These are phyloP conservation scores for Terebella lapidaria DNA, from an alignment of 2,888 invertebrate species.

Conservation along the genomic window DNA sequence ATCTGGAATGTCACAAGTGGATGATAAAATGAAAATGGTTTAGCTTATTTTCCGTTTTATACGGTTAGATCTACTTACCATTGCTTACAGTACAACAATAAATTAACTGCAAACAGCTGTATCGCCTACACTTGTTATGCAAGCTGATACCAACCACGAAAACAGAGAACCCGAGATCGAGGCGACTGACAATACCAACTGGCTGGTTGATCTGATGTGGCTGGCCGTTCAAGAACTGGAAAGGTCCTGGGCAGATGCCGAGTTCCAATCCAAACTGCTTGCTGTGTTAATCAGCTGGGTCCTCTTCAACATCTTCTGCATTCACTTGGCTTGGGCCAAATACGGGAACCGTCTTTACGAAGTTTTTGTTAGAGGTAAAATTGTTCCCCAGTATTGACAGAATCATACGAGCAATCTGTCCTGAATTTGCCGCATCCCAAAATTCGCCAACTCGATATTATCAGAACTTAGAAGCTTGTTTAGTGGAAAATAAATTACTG, in stretches of 20 bases:
- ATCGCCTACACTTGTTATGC: not conserved
- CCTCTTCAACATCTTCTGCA: not conserved
- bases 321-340: not conserved
- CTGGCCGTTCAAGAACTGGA: not conserved
- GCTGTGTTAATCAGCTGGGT: not conserved
- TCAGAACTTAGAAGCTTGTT: no score
- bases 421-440: no score
- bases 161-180: no score
- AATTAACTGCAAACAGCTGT: no score
- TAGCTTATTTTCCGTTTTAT: no score
- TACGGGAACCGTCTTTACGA: not conserved
- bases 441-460: no score
- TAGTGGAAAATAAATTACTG: no score
- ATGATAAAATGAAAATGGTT: no score
- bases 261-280: not conserved
- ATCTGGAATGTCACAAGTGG: no score
- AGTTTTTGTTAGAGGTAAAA: not conserved
- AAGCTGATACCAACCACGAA: not conserved
- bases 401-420: no score
- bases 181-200: not conserved
- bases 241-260: not conserved
- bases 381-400: not conserved
- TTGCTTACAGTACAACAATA: no score
- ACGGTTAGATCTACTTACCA: no score
- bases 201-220: not conserved